These are phyloP conservation scores for Sardina pilchardus DNA, from an alignment of 2,113 vertebrate species.

Conservation along the genomic window DNA sequence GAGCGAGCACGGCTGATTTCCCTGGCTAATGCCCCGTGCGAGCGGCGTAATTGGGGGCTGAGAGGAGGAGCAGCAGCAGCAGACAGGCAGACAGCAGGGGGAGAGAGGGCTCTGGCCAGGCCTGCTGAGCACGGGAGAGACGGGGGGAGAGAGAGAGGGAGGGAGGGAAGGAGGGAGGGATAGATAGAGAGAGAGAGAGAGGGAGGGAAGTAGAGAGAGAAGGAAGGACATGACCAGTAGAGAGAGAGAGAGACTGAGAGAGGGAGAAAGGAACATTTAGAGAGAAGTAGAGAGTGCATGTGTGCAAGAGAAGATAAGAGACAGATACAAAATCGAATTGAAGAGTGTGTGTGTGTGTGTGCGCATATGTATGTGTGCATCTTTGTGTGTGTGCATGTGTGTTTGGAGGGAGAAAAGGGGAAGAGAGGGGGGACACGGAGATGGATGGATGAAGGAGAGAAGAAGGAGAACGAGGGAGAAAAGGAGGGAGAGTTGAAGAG, in stretches of 20 bases:
- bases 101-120: not conserved
- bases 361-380: too few species aligned
- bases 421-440: not conserved
- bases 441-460: too few species aligned
- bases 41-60: slow-evolving; percentile 15
- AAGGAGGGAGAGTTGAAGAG: not conserved
- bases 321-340: not conserved
- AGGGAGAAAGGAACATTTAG: not conserved
- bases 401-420: not conserved
- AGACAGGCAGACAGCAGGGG: slow-evolving; percentile 10
- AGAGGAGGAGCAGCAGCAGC: slow-evolving; percentile 2
- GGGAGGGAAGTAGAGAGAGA: too few species aligned
- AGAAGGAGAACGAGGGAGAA: not conserved
- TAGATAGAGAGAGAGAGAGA: not conserved
- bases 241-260: too few species aligned
- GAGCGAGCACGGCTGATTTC: slow-evolving; percentile 23
- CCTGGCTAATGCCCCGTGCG: slow-evolving; percentile 20
- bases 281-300: not conserved
- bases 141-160: not conserved
- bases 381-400: too few species aligned
- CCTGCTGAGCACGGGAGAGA: not conserved
- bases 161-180: not conserved
- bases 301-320: not conserved
- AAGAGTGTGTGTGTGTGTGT: too few species aligned
- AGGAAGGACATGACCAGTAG: too few species aligned